Evolutionary conservation across 2,113 vertebrate genomes (phyloP), one percentile per base, ranked within the genome.

Genomic region (Potamarius usumacintae): DNA sequence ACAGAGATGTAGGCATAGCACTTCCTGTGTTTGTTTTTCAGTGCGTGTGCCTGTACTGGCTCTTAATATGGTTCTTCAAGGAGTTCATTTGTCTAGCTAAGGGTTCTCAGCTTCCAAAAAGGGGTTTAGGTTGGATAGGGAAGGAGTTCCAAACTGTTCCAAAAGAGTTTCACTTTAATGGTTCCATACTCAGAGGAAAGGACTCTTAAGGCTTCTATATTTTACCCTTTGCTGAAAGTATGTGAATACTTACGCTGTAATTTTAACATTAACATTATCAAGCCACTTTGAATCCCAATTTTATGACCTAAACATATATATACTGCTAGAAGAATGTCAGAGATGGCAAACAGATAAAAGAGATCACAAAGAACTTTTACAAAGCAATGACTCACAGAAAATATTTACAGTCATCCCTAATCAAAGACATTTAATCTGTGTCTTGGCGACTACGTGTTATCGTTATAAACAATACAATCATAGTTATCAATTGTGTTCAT

Each of bases 21-120:
- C 50, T 86, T 84, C 74, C 79, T 72, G 72, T 88, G 42, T 86
- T 79, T 85, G 77, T 72, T 74, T 88, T 82, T 85, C 22, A 30
- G 10, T n/a, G 62, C 52, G 48, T 78, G 58, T 69, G n/a, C 7
- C 53, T 74, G 53, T 72, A 15, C 52, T 50, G 8, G 53, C 58
- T 34, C 4, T 55, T 50, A 25, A 48, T 84, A 62, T 48, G 57
- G 9, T 62, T 30, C 52, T 74, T 74, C 15, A 69, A 42, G 5
- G 15, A 34, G 69, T 72, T 72, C 72, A 52, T 76, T 22, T 76
- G 3, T 52, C 25, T 52, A 25, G 34, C 8, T 20, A 22, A 52
- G 72, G 48, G 48, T 50, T 55, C 27, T 78, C 50, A 4, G 52
- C 50, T 27, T 79, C 52, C 52, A 4, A 55, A 79, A 55, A 12